These are phyloP conservation scores for Emberiza fucata DNA, from an alignment of 2,113 vertebrate genomes.

Conservation along the genomic window DNA sequence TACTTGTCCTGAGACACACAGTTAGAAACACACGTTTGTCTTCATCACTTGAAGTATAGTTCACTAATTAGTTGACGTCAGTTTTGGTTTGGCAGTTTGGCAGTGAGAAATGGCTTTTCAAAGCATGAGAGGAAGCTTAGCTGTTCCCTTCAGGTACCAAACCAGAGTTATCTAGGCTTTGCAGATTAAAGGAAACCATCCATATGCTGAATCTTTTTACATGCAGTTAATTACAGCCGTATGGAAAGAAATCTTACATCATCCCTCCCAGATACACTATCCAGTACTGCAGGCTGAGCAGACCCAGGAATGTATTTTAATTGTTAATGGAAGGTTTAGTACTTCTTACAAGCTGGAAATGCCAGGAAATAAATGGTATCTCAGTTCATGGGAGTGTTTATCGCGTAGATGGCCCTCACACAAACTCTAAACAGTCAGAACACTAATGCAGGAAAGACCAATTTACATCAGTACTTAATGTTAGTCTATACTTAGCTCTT, in stretches of 20 bases:
- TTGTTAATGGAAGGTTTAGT: slow-evolving; percentile 34
- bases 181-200: slow-evolving; percentile 34
- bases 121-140: neutral
- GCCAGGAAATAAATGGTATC: slow-evolving; percentile 18
- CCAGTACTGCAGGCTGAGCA: slow-evolving; percentile 57
- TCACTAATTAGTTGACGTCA: neutral
- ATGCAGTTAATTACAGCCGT: neutral
- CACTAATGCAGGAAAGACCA: neutral
- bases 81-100: neutral
- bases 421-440: slow-evolving; percentile 6
- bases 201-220: neutral
- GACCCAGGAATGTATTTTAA: slow-evolving; percentile 27
- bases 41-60: neutral
- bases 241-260: neutral
- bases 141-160: neutral
- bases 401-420: neutral
- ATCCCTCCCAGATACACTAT: neutral
- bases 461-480: neutral
- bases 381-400: slow-evolving; percentile 38
- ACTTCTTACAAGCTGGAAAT: slow-evolving; percentile 27
- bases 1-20: neutral
- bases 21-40: neutral
- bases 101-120: neutral
- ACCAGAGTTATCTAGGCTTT: neutral
- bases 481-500: slow-evolving; percentile 23